Conservation (phyloP, 2,113 vertebrate species). For the Siphamia tubifer region DNA sequence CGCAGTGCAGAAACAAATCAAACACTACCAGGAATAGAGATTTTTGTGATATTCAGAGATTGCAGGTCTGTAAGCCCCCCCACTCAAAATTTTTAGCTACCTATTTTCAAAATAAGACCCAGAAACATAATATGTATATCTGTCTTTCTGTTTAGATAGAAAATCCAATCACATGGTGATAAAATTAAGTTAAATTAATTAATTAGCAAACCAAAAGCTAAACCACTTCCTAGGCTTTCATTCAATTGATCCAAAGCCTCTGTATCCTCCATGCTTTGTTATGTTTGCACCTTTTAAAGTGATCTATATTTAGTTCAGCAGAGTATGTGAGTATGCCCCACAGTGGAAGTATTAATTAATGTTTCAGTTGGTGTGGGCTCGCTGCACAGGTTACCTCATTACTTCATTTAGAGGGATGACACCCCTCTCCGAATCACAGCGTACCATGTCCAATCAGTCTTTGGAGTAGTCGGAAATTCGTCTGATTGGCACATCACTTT, state of each 20-base stretch:
- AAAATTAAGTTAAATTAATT: neutral
- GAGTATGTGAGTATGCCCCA: neutral
- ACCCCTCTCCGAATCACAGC: no score
- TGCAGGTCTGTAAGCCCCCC: neutral
- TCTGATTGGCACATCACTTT: no score
- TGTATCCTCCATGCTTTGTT: neutral
- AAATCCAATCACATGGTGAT: no score
- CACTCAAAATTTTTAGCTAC: neutral
- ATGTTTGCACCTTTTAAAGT: neutral
- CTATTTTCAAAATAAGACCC: neutral
- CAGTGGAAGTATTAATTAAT: neutral
- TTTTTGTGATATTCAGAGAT: neutral
- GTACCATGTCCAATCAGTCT: neutral
- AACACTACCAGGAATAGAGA: neutral
- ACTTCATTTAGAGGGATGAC: neutral
- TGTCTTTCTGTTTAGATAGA: no score
- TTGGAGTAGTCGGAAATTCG: no score
- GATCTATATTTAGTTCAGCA: constrained; percentile 3
- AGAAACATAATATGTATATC: no score
- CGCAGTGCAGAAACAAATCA: neutral
- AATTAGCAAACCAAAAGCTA: neutral
- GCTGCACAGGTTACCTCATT: neutral
- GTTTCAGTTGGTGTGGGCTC: neutral
- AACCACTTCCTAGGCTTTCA: no score
- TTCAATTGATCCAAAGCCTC: neutral